phyloP scores from a whole-genome alignment of 2,797 vertebrate genomes.

The Lophotriccus pileatus region DNA sequence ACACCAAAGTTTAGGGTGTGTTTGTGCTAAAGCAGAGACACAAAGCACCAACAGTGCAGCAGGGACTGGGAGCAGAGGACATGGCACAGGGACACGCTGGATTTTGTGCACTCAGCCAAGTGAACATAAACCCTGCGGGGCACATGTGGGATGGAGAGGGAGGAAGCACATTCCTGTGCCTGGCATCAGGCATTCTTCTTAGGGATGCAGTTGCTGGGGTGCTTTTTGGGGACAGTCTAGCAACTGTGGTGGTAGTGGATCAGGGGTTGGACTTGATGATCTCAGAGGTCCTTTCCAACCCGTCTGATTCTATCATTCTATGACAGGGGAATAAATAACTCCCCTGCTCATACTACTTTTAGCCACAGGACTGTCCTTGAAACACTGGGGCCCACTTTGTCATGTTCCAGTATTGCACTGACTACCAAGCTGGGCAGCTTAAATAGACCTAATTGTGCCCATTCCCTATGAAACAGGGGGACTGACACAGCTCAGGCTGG shows the following conservation, averaged over 20 bases:
- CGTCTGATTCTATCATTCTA: too few species aligned
- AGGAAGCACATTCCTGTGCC: background rate
- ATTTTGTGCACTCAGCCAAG: background rate
- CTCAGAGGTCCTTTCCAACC: too few species aligned
- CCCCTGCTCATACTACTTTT: background rate
- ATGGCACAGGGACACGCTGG: background rate
- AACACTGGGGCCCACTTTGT: background rate
- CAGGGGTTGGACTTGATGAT: too few species aligned
- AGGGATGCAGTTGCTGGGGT: background rate
- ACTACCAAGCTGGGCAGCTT: background rate
- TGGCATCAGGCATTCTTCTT: background rate
- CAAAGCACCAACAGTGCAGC: fast-evolving
- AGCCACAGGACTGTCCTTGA: background rate
- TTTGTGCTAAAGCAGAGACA: background rate
- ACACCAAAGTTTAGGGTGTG: fast-evolving
- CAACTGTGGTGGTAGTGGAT: too few species aligned
- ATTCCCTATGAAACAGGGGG: background rate
- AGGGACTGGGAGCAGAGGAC: background rate
- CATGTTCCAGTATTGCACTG: background rate
- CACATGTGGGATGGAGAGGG: background rate
- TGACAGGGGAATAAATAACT: background rate
- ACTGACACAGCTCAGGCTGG: background rate
- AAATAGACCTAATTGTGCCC: background rate
- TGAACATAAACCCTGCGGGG: background rate
- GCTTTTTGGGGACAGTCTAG: background rate